Percentiles rank a stretch among this genome's conserved stretches.
phyloP scores from a whole-genome alignment of 2,797 vertebrate species.

The Melanotaenia parkinsoni region DNA sequence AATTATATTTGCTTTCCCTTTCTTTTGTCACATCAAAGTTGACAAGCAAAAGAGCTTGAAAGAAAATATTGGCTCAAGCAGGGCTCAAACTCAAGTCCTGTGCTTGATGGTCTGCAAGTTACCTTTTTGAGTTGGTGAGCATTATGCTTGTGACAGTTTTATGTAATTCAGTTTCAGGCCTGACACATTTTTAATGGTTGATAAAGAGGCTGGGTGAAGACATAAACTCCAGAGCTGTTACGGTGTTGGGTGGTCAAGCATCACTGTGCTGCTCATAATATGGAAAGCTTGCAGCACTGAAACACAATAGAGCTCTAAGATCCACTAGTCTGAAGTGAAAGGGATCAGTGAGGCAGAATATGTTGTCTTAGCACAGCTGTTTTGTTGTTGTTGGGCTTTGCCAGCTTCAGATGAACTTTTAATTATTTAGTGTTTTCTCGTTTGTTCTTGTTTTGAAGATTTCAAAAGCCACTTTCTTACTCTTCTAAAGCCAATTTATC shows the following conservation, averaged over 20 bases:
- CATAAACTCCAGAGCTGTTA: background rate
- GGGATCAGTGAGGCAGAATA: background rate
- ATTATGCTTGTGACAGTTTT: background rate
- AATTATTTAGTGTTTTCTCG: background rate
- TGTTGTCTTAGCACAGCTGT: background rate
- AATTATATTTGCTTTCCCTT: too few relatives aligned
- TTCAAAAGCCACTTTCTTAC: background rate
- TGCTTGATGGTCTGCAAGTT: background rate
- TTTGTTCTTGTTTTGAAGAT: background rate
- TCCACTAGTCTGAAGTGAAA: background rate
- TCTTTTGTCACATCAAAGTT: too few relatives aligned
- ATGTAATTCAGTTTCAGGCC: background rate
- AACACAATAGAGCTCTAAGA: background rate
- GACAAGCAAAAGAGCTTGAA: too few relatives aligned
- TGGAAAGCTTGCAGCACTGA: background rate
- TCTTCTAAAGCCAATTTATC: background rate
- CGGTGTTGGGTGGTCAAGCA: too few relatives aligned
- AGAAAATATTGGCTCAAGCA: too few relatives aligned
- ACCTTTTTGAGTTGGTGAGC: background rate
- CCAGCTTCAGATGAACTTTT: background rate
- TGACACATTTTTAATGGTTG: background rate
- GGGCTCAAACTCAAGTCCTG: too few relatives aligned
- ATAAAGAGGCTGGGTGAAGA: constrained; percentile 8
- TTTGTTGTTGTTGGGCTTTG: background rate
- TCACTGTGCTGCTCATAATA: too few relatives aligned